These are phyloP conservation scores for Microctenopoma stevenorrisi DNA, from an alignment of 2,797 vertebrate genomes.

Conservation along the genomic window DNA sequence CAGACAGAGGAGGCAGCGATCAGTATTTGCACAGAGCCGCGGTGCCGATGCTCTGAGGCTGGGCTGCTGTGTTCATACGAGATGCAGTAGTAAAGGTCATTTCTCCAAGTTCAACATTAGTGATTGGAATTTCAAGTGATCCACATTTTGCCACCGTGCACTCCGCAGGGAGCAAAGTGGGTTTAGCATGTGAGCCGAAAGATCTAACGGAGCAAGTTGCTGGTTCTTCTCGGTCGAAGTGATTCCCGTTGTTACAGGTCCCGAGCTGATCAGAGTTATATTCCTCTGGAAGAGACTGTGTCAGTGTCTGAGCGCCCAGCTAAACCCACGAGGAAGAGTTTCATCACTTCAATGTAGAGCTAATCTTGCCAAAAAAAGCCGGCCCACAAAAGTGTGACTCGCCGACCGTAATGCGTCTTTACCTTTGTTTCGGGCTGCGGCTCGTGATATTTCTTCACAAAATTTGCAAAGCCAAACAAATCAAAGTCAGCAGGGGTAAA, in stretches of 20 bases:
- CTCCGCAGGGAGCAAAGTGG: constrained; percentile 36
- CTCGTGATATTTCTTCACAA: constrained; percentile 48
- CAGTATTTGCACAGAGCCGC: constrained; percentile 64
- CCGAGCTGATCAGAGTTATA: constrained; percentile 43
- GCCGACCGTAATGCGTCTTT: constrained; percentile 30
- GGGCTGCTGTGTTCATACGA: constrained; percentile 61
- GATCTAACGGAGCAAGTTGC: constrained; percentile 29
- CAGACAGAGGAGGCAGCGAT: constrained; percentile 36
- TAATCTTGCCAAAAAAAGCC: constrained; percentile 44
- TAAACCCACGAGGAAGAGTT: constrained; percentile 41
- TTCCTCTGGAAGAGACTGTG: constrained; percentile 19
- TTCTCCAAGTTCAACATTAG: constrained; percentile 77
- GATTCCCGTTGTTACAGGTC: constrained; percentile 35
- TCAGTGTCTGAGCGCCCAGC: not conserved
- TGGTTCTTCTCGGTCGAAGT: constrained; percentile 9
- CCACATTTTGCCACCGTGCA: constrained; percentile 33
- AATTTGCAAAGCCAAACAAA: constrained; percentile 54
- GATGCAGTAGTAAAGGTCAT: constrained; percentile 79
- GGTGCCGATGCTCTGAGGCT: constrained; percentile 54
- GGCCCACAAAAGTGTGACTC: constrained; percentile 27
- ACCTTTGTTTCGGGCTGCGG: constrained; percentile 36
- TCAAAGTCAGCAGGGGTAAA: constrained; percentile 46
- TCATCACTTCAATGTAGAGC: constrained; percentile 55
- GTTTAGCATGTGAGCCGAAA: constrained; percentile 21
- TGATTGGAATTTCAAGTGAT: constrained; percentile 81